Evolutionary conservation across 1,140 invertebrate species (phyloP).

Genomic region (Lasaia peninsularis): DNA sequence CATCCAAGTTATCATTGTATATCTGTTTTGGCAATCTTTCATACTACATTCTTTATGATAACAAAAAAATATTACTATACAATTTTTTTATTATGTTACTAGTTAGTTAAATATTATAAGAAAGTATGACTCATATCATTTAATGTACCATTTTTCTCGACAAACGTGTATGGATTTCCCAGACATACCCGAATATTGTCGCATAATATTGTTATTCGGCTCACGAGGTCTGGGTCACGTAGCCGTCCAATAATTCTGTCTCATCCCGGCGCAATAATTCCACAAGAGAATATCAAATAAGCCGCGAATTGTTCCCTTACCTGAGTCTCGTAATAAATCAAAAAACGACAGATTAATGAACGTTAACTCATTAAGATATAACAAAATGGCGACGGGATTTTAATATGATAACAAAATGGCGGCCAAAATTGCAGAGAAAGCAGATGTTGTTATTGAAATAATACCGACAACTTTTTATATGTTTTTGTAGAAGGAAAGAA

Average conservation of each 20-base stretch:
- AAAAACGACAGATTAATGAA: conserved; percentile 7
- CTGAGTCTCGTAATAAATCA: conserved; percentile 9
- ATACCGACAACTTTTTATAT: no score
- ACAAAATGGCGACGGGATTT: background rate
- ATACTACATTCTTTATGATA: no score
- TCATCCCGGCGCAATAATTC: conserved; percentile 64
- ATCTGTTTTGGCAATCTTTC: no score
- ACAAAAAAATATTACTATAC: no score
- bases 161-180: background rate
- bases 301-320: conserved; percentile 30
- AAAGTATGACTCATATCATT: background rate
- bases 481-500: no score
- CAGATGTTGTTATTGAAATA: no score
- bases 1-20: no score
- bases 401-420: no score
- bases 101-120: background rate
- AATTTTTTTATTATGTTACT: no score
- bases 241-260: conserved; percentile 64
- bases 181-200: conserved; percentile 5
- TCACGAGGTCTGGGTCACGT: conserved; percentile 55
- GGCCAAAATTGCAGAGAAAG: no score
- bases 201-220: conserved; percentile 45
- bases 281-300: conserved; percentile 67
- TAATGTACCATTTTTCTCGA: background rate
- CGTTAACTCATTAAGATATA: background rate